These are phyloP conservation scores for Porites australiensis DNA, from an alignment of 64 coral and sea anemone species.

Conservation along the genomic window DNA sequence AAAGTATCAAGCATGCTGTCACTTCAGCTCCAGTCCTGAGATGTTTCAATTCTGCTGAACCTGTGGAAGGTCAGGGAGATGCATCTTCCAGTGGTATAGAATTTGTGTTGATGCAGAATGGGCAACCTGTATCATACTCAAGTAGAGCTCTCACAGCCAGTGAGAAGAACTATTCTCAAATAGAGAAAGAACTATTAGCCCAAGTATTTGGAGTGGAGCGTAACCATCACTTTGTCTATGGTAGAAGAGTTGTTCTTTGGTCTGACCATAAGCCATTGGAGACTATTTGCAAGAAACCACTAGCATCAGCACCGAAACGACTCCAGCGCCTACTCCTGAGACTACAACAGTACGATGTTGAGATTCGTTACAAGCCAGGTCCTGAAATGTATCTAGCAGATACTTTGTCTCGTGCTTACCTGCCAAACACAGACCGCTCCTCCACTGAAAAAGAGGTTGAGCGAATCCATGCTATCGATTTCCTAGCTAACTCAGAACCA, in stretches of 20 bases:
- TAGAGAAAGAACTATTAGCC: conserved; percentile 35
- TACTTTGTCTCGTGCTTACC: not conserved
- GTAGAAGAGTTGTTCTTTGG: not conserved
- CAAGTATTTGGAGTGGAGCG: conserved; percentile 21
- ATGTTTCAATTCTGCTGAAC: not conserved
- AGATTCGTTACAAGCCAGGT: not conserved
- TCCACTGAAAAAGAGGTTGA: not conserved
- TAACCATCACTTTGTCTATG: not conserved
- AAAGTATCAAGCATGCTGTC: conserved; percentile 21
- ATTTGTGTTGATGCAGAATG: not conserved
- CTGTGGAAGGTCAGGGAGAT: not conserved
- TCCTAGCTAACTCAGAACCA: conserved; percentile 5
- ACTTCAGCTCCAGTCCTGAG: not conserved
- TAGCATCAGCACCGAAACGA: conserved; percentile 7
- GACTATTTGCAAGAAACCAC: conserved; percentile 3
- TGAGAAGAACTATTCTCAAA: conserved; percentile 6
- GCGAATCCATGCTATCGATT: not conserved
- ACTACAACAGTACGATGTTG: conserved; percentile 30
- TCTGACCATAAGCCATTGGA: conserved; percentile 20
- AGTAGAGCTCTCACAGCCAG: not conserved
- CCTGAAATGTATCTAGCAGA: conserved; percentile 8
- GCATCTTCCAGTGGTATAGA: not conserved
- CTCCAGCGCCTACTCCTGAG: conserved; percentile 25
- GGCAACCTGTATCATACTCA: not conserved
- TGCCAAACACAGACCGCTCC: too few species aligned